Evolutionary conservation across 2,888 invertebrate genomes (phyloP), one percentile per base, ranked within the genome.

Genomic region (Lepidochrysops patricia): DNA sequence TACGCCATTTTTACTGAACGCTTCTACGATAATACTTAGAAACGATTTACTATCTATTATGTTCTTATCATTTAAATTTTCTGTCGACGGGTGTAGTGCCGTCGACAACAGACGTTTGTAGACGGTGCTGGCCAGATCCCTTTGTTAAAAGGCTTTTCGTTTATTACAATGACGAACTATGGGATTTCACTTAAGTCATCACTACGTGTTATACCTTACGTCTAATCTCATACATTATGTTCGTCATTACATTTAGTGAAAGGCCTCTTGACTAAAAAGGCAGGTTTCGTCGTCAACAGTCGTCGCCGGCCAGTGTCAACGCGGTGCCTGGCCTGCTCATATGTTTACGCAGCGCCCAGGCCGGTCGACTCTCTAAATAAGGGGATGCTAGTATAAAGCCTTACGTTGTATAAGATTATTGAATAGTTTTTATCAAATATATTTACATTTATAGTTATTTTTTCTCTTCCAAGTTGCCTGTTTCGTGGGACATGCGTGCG

Each of bases 401-500:
- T 83, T 81, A 80, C 71, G 70, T 79, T 80, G 65, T 75, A 75
- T 84, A 85, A 84, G 83, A 80, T 83, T 86, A 81, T 69, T 69
- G 66, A 62, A 76, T 83, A 83, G 79, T 71, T 83, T 75, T 75
- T 78, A 77, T 80, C 75, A 78, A 79, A 74, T 81, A 80, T 82
- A 78, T 78, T 80, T 81, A 80, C 77, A 73, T 74, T 65, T 71
- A 68, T 82, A 80, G 74, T 77, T 76, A 70, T 75, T 63, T 72
- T 77, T 79, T 79, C 78, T 81, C 80, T 84, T 80, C 79, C 77
- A 77, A 75, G 80, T 82, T 79, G 84, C 82, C 84, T 82, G 80
- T 82, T 79, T 77, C 78, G 77, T 76, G 71, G 65, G 64, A 71
- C 74, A 68, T 64, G 71, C 76, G 76, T 71, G 66, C 63, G 62